Evolutionary conservation across 2,113 vertebrate species (phyloP), one percentile per base, ranked within the genome.

Genomic region (Alouatta palliata): DNA sequence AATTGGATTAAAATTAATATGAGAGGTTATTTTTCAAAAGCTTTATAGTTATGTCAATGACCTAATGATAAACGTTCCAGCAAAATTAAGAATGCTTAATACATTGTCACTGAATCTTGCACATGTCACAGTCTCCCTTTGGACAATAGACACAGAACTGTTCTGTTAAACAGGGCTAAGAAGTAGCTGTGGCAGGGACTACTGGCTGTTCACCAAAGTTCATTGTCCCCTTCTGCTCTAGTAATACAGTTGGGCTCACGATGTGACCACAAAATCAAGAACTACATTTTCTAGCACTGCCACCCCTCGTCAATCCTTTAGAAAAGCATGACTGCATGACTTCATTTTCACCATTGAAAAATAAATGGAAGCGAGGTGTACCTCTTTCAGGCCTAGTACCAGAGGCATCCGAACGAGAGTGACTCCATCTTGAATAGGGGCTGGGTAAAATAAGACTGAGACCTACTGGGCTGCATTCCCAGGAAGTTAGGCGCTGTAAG

Each of bases 1-100:
- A 87, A 92, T 30, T 97, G 61, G 75, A 85, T 94, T 95, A 91
- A 96, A 96, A 96, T 95, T 94, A 97, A 90, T 87, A 40, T 19
- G 30, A 83, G 13, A 80, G 32, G 20, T 87, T 96, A 90, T 56
- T 97, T 95, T 96, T 96, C 47, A 89, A 94, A 96, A 96, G 43
- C 4, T 87, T 94, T 97, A 49, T 81, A 70, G 61, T 94, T 88
- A 45, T 89, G 35, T 90, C 84, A 94, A 64, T 80, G 73, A 45
- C 16, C 20, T 87, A 54, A 58, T 81, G 45, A 84, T 90, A 96
- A 76, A 85, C 52, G 7, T 76, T 92, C 32, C 21, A 84, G 54
- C 19, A 47, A 94, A 82, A 84, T 87, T 81, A 85, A 80, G n/a
- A 94, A 25, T 84, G 19, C 66, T 96, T 77, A 77, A 5, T 43